Evolutionary conservation across 2,797 vertebrate genomes (phyloP).

Genomic region (Spheniscus humboldti): DNA sequence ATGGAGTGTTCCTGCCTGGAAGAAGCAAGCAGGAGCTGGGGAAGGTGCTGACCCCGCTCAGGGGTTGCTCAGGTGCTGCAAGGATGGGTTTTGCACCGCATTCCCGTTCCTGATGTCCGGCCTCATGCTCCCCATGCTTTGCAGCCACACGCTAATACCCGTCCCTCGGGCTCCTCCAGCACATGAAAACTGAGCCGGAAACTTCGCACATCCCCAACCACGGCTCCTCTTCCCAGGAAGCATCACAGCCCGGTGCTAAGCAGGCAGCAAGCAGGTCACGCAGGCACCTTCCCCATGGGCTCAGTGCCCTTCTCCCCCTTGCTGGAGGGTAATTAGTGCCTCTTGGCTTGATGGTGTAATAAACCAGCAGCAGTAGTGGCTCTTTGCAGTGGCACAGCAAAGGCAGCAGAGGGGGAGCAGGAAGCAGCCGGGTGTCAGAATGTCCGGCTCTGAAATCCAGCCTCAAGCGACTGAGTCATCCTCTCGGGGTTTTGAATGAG

Average conservation of each 20-base stretch:
- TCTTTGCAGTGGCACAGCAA: not conserved
- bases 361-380: not conserved
- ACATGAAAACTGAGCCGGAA: not conserved
- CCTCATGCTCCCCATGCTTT: fast-evolving
- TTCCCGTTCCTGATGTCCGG: fast-evolving
- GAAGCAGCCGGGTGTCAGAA: not conserved
- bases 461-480: fast-evolving
- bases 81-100: fast-evolving
- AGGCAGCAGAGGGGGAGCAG: not conserved
- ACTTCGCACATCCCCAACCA: fast-evolving
- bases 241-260: not conserved
- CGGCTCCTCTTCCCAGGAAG: not conserved
- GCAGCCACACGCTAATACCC: not conserved
- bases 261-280: not conserved
- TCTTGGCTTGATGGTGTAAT: not conserved
- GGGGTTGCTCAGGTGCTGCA: not conserved
- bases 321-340: not conserved
- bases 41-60: not conserved
- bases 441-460: not conserved
- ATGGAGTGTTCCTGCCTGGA: not conserved
- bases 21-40: not conserved
- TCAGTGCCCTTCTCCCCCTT: not conserved
- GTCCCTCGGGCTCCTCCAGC: not conserved
- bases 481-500: not conserved
- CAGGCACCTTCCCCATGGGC: not conserved